Evolutionary conservation across 2,113 vertebrate species (phyloP), one percentile per base, ranked within the genome.

Genomic region (Panthera tigris): DNA sequence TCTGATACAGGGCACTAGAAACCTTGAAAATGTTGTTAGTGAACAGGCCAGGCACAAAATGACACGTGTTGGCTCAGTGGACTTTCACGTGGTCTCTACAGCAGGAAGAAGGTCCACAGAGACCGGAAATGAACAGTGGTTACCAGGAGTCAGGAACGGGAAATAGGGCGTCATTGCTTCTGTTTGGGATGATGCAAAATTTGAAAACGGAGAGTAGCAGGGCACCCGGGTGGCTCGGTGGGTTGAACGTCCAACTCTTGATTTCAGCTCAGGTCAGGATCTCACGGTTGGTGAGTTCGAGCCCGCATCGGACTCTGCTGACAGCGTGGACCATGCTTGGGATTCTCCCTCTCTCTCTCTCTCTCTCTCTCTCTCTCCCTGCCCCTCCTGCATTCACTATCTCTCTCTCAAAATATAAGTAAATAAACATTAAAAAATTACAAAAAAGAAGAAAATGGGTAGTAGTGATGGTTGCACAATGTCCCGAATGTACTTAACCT

Each of bases 1-100:
- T 45, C 39, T 7, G 41, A 7, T 4, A 27, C 13, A 7, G 1
- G 14, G 41, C 15, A 14, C 0, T 3, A 4, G 41, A 14, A 4
- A 6, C 13, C 73, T 14, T 45, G 73, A 15, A 27, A 41, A 74
- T 13, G 3, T 74, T 16, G 7, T 16, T 14, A 31, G 7, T 27
- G 41, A 48, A 31, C 27, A 3, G 16, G 7, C 74, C 27, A 4
- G 41, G 41, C 41, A 31, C 41, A 0, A 18, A 27, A 18, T 8
- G 74, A 31, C 14, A 4, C 45, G 3, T 3, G 27, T 61, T 7
- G 74, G 74, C 6, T 29, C 14, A 27, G 3, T 1, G 39, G 12
- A 15, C 12, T 7, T 7, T 27, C 39, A 23, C 41, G 11, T 8
- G 12, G 73, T 2, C 23, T 31, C 14, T 15, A 29, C 27, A 9